phyloP scores from a whole-genome alignment of 2,888 invertebrate species.

The Ophion costatus region DNA sequence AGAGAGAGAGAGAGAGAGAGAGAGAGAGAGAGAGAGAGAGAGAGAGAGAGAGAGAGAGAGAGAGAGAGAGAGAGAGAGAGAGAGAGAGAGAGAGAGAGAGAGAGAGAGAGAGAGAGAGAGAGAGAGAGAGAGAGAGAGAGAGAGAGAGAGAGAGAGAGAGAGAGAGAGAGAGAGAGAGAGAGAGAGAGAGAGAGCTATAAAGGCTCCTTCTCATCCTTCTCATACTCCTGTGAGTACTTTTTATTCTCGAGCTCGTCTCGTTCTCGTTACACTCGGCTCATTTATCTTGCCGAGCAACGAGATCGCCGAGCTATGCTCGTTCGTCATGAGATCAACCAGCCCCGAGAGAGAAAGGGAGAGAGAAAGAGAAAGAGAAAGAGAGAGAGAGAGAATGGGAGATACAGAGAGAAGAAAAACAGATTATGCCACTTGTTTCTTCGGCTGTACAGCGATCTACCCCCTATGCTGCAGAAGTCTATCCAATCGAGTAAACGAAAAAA shows the following conservation, averaged over 20 bases:
- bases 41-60: too few species aligned
- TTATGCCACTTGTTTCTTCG: slow-evolving; percentile 28
- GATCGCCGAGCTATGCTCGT: slow-evolving; percentile 61
- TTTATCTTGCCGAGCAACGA: slow-evolving; percentile 66
- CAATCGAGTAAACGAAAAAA: neutral
- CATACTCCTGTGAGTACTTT: slow-evolving; percentile 47
- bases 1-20: too few species aligned
- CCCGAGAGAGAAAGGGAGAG: slow-evolving; percentile 57
- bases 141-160: too few species aligned
- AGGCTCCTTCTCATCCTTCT: slow-evolving; percentile 59
- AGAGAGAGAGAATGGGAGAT: slow-evolving; percentile 23
- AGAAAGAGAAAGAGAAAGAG: slow-evolving; percentile 20
- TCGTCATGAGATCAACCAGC: slow-evolving; percentile 58
- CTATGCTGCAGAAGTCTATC: slow-evolving; percentile 1
- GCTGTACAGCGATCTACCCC: neutral
- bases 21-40: too few species aligned
- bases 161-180: neutral
- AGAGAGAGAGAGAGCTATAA: neutral
- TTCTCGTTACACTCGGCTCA: slow-evolving; percentile 66
- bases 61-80: too few species aligned
- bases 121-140: too few species aligned
- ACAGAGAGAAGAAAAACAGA: slow-evolving; percentile 50
- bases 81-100: too few species aligned
- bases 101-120: too few species aligned
- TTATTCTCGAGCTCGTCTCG: slow-evolving; percentile 67